phyloP scores from a whole-genome alignment of 1,140 invertebrate genomes.

The Trissolcus basalis region DNA sequence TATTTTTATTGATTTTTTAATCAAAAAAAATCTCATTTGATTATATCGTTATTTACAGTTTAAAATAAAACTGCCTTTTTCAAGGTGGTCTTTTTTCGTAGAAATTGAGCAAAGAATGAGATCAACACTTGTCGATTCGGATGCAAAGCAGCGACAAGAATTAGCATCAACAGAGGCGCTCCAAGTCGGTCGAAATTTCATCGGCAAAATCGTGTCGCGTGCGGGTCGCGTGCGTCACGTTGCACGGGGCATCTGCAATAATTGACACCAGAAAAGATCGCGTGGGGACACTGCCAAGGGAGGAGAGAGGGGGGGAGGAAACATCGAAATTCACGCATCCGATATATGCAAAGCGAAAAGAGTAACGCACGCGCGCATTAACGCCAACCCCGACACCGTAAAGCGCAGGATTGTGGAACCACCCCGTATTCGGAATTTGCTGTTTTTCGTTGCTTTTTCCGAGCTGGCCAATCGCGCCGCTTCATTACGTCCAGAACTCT shows the following conservation, averaged over 20 bases:
- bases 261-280: conserved; percentile 13
- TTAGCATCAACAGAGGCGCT: conserved; percentile 23
- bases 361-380: conserved; percentile 64
- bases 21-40: too few relatives aligned
- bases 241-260: conserved; percentile 45
- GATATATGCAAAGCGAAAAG: conserved; percentile 61
- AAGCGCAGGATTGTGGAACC: conserved; percentile 56
- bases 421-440: conserved; percentile 55
- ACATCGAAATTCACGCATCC: conserved; percentile 49
- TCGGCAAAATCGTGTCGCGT: conserved; percentile 50
- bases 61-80: too few relatives aligned
- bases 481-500: conserved; percentile 41
- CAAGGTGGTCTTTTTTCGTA: too few relatives aligned
- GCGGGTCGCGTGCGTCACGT: conserved; percentile 49
- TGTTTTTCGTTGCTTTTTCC: conserved; percentile 57
- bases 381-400: conserved; percentile 48
- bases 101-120: too few relatives aligned
- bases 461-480: conserved; percentile 55
- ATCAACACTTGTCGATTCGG: conserved; percentile 20
- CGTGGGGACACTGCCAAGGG: conserved; percentile 19
- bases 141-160: conserved; percentile 29
- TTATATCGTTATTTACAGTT: too few relatives aligned
- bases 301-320: conserved; percentile 16
- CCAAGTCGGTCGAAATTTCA: conserved; percentile 35
- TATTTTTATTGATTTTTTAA: conserved; percentile 58